Percentiles rank a stretch among this genome's conserved stretches.
Conservation (phyloP, 2,797 vertebrate species). For the Acrocephalus scirpaceus region DNA sequence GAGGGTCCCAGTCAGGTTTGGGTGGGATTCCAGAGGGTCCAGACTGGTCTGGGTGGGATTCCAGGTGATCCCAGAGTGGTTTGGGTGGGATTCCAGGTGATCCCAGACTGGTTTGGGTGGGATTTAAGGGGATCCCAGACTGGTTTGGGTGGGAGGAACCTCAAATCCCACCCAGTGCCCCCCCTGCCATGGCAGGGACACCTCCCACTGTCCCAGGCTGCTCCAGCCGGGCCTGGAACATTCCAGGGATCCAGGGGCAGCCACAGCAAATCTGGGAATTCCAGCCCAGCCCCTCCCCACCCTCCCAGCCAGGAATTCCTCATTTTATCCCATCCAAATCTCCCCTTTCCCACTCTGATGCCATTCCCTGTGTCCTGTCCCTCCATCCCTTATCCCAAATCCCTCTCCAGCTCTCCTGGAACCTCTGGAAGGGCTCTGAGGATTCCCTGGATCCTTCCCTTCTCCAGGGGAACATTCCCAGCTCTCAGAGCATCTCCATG, state of each 20-base stretch:
- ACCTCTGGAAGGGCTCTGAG: no score
- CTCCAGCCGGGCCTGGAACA: not conserved
- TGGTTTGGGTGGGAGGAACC: not conserved
- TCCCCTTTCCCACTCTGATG: rapidly evolving
- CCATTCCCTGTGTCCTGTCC: not conserved
- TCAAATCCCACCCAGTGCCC: not conserved
- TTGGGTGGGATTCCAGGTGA: no score
- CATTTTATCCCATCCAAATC: not conserved
- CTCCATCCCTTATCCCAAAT: not conserved
- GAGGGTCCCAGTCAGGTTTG: no score
- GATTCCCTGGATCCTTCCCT: no score
- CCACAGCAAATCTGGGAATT: not conserved
- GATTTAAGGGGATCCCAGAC: no score
- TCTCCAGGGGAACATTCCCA: no score
- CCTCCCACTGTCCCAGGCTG: rapidly evolving
- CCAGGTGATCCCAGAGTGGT: no score
- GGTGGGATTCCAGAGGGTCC: no score
- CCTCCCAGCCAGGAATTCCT: not conserved
- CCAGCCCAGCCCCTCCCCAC: not conserved
- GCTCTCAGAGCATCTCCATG: no score
- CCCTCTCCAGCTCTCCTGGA: not conserved
- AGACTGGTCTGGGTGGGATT: no score
- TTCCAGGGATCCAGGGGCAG: not conserved
- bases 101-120: no score
- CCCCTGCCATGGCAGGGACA: not conserved